phyloP scores from a whole-genome alignment of 2,888 invertebrate genomes.

The Thymelicus sylvestris region DNA sequence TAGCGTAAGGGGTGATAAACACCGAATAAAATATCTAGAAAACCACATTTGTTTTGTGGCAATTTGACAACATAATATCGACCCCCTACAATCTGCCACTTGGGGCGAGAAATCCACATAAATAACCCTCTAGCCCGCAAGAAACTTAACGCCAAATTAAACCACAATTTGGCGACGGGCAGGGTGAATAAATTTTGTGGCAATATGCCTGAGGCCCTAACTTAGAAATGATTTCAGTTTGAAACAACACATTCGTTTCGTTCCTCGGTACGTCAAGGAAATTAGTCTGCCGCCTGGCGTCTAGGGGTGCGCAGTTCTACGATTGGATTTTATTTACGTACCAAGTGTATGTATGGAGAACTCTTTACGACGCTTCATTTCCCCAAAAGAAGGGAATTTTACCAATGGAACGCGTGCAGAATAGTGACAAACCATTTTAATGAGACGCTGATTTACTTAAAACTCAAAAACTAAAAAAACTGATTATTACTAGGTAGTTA shows the following conservation, averaged over 20 bases:
- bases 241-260: constrained; percentile 33
- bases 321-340: neutral
- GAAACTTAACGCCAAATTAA: constrained; percentile 75
- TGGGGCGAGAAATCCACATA: constrained; percentile 54
- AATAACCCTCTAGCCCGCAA: constrained; percentile 53
- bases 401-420: too few species aligned
- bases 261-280: constrained; percentile 9
- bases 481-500: too few species aligned
- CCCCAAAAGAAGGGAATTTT: too few species aligned
- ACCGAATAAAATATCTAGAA: constrained; percentile 18
- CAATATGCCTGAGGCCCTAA: constrained; percentile 61
- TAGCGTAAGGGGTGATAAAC: constrained; percentile 6
- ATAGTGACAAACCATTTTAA: too few species aligned
- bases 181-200: constrained; percentile 74
- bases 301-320: neutral
- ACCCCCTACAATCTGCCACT: constrained; percentile 45
- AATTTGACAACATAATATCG: constrained; percentile 43
- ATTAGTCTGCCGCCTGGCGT: constrained; percentile 12
- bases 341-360: neutral
- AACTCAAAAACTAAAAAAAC: too few species aligned
- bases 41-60: constrained; percentile 36
- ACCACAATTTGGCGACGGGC: constrained; percentile 64
- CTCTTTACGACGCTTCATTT: too few species aligned
- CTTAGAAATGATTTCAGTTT: constrained; percentile 55
- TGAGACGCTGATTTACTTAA: too few species aligned